phyloP scores from a whole-genome alignment of 1,140 invertebrate species.

The Ceratosolen solmsi region DNA sequence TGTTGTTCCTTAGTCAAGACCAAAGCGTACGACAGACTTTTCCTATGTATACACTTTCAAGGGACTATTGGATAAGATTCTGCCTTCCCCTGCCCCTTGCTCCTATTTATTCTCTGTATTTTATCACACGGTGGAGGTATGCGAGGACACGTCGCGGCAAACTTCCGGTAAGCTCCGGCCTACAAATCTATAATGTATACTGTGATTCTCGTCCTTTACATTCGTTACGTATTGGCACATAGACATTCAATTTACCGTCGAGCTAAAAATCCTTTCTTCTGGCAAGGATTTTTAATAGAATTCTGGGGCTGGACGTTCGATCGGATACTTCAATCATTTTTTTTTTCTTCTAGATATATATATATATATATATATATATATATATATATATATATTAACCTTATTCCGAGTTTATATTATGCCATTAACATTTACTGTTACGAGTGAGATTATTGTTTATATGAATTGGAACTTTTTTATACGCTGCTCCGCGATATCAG shows the following conservation, averaged over 20 bases:
- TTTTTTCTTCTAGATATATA: too few relatives aligned
- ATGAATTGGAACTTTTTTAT: background rate
- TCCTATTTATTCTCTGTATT: conserved; percentile 72
- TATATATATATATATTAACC: too few relatives aligned
- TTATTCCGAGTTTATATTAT: too few relatives aligned
- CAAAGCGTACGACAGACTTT: background rate
- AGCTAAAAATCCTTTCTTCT: background rate
- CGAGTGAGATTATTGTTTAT: background rate
- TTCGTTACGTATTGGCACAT: background rate
- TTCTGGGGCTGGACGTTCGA: too few relatives aligned
- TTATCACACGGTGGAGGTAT: conserved; percentile 68
- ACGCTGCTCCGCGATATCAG: background rate
- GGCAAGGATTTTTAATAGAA: too few relatives aligned
- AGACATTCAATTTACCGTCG: background rate
- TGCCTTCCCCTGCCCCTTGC: conserved; percentile 52
- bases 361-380: too few relatives aligned
- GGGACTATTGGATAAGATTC: background rate
- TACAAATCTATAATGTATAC: background rate
- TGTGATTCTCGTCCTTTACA: background rate
- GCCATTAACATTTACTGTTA: too few relatives aligned
- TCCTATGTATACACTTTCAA: background rate
- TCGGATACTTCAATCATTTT: too few relatives aligned
- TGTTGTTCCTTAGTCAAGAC: conserved; percentile 37
- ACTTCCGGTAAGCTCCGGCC: conserved; percentile 57
- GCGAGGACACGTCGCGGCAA: conserved; percentile 62